Evolutionary conservation across 2,888 invertebrate genomes (phyloP), one percentile per base, ranked within the genome.

Genomic region (Caenorhabditis sp.): DNA sequence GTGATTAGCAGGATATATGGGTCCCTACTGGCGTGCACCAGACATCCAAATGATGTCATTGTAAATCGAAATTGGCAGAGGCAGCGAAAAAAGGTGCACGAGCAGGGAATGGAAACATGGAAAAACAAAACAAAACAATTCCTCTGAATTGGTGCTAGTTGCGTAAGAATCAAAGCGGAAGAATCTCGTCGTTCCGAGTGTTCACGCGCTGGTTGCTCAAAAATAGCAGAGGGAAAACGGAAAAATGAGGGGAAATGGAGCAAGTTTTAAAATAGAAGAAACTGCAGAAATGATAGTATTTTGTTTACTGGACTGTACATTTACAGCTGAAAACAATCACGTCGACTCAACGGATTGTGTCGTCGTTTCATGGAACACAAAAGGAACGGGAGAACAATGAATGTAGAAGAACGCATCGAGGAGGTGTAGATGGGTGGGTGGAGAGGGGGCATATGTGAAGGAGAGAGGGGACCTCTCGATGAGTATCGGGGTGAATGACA

Each of bases 251-350:
- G 35, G 13, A 60, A 70, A 58, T 5, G 22, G 61, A 61, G 32
- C 35, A 50, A 69, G 13, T n/a, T n/a, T n/a, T n/a, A n/a, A n/a
- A n/a, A n/a, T n/a, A 32, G 8, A 8, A 18, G 13, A 15, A 40
- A 8, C 11, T 11, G 11, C 6, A 11, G 20, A 58, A 37, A 58
- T 20, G 58, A 37, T 5, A 37, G 37, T 15, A 37, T 58, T 8
- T 26, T 70, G 60, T 71, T n/a, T 53, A 61, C 53, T 53, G 37
- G 40, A 55, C 32, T 18, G 61, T 44, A 32, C 62, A 55, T 71
- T 71, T 71, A 71, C 71, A 71, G 71, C 53, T 53, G 71, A 62
- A n/a, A n/a, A n/a, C 71, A 71, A 20, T 55, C 61, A 40, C 60
- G 37, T 61, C 32, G 26, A 32, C 26, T 61, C 61, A 32, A 37